Conservation (phyloP, 1,140 invertebrate genomes). For the Diplogasteroides magnus region DNA sequence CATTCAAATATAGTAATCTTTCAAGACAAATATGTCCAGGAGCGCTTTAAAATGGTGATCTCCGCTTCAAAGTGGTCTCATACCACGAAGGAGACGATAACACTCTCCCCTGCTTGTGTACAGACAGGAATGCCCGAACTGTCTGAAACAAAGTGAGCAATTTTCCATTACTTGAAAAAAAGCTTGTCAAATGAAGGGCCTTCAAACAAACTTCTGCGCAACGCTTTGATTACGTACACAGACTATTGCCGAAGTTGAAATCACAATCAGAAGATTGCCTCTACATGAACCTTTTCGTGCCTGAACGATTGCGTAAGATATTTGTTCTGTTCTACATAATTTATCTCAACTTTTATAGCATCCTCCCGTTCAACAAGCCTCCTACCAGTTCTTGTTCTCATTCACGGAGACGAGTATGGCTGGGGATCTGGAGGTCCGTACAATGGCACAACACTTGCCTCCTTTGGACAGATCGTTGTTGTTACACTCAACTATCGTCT, state of each 20-base stretch:
- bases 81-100: conserved; percentile 50
- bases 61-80: conserved; percentile 55
- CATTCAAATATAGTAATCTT: conserved; percentile 2
- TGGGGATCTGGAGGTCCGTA: conserved; percentile 51
- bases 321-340: conserved; percentile 11
- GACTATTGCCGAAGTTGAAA: conserved; percentile 75
- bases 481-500: conserved; percentile 54
- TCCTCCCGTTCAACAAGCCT: conserved; percentile 10
- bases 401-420: conserved; percentile 53
- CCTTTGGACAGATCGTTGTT: conserved; percentile 51
- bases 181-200: conserved; percentile 55
- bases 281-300: conserved; percentile 90
- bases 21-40: conserved; percentile 34
- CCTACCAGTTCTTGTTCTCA: conserved; percentile 42
- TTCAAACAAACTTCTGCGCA: conserved; percentile 73
- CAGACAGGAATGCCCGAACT: conserved; percentile 48
- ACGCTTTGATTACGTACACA: conserved; percentile 75
- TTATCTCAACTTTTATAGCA: neutral
- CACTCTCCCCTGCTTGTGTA: conserved; percentile 41
- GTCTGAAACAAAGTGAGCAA: conserved; percentile 48
- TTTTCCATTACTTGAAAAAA: neutral
- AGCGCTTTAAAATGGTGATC: conserved; percentile 55
- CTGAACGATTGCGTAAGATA: conserved; percentile 56
- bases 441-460: conserved; percentile 49
- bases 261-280: conserved; percentile 94